phyloP scores from a whole-genome alignment of 2,113 vertebrate species.

The Phyllostomus discolor region DNA sequence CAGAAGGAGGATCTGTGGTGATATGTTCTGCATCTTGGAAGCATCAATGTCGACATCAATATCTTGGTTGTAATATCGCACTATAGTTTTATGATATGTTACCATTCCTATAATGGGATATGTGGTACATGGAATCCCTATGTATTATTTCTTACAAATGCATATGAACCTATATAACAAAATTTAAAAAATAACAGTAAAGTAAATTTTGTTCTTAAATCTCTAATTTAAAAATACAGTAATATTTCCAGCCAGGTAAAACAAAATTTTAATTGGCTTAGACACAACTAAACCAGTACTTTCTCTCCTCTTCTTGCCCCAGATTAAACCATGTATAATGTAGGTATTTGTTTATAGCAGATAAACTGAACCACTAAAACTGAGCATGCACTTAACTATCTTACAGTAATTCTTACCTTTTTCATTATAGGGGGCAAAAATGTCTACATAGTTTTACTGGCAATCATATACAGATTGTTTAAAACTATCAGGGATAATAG shows the following conservation, averaged over 20 bases:
- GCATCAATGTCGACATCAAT: background rate
- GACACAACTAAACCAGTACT: background rate
- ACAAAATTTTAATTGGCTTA: background rate
- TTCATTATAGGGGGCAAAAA: background rate
- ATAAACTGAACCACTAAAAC: background rate
- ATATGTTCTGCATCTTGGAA: background rate
- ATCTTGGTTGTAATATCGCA: background rate
- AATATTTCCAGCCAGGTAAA: background rate
- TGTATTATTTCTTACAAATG: background rate
- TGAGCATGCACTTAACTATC: background rate
- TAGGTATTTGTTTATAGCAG: background rate
- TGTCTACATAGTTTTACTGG: background rate
- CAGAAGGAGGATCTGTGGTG: background rate
- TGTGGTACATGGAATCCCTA: background rate
- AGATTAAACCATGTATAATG: background rate
- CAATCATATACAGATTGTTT: background rate
- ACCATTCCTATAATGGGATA: background rate
- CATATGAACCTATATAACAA: background rate
- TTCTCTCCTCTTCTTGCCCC: background rate
- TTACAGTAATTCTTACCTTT: background rate
- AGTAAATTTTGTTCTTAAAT: background rate
- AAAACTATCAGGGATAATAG: background rate
- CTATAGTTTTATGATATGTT: background rate
- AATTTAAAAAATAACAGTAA: background rate
- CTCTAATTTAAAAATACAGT: background rate